phyloP scores from a whole-genome alignment of 2,888 invertebrate species.

The Athetis lepigone region DNA sequence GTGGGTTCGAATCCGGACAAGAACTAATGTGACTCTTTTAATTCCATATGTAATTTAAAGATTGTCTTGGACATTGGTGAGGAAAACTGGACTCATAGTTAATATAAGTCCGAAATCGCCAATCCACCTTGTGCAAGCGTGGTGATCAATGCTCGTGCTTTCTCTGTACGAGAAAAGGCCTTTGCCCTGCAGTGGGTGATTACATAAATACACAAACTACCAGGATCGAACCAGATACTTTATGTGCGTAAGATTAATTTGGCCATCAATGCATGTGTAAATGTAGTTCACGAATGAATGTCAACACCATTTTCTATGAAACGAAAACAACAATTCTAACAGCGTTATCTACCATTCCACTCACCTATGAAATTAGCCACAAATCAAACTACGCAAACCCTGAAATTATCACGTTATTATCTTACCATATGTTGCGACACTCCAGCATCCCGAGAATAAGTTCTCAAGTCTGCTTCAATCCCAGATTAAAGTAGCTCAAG shows the following conservation, averaged over 20 bases:
- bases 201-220: no score
- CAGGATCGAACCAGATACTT: no score
- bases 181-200: no score
- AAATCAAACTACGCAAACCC: conserved; percentile 27
- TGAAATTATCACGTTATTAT: conserved; percentile 58
- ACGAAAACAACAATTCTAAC: neutral
- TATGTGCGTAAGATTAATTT: neutral
- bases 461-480: conserved; percentile 70
- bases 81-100: no score
- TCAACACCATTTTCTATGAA: neutral
- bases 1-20: no score
- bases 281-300: neutral
- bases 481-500: conserved; percentile 77
- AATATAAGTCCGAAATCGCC: no score
- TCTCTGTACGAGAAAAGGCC: no score
- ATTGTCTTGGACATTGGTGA: no score
- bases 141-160: no score
- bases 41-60: no score
- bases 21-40: no score
- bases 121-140: no score
- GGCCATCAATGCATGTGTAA: neutral
- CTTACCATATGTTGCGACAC: conserved; percentile 52
- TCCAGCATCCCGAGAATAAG: conserved; percentile 70
- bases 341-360: neutral
- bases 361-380: conserved; percentile 7